Evolutionary conservation across 2,797 vertebrate genomes (phyloP).

Genomic region (Dryobates pubescens): DNA sequence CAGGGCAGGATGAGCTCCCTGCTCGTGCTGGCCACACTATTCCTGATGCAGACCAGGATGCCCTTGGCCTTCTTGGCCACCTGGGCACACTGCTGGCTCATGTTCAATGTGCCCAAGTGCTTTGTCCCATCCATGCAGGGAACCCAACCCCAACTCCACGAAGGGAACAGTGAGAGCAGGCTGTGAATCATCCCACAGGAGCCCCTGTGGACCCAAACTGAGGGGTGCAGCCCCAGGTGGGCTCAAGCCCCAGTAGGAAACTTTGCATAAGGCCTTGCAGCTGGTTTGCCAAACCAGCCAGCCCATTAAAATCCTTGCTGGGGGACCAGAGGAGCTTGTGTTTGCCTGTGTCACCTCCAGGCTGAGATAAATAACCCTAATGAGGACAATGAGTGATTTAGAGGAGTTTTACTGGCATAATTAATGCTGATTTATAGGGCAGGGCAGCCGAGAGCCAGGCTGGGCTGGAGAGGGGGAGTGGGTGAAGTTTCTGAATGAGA

Average conservation of each 20-base stretch:
- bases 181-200: background rate
- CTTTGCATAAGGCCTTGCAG: background rate
- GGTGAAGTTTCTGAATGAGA: constrained; percentile 40
- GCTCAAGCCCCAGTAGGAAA: background rate
- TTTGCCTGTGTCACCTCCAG: constrained; percentile 6
- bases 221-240: background rate
- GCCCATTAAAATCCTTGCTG: background rate
- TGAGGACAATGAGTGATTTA: constrained; percentile 47
- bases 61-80: too few species aligned
- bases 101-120: too few species aligned
- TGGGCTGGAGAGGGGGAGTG: background rate
- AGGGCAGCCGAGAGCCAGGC: background rate
- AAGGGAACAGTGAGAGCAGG: background rate
- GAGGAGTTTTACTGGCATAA: constrained; percentile 29
- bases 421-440: constrained; percentile 37
- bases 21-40: too few species aligned
- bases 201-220: background rate
- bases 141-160: too few species aligned
- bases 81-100: too few species aligned
- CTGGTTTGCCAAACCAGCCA: background rate
- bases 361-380: constrained; percentile 53
- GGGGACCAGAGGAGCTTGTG: background rate
- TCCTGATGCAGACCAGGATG: too few species aligned
- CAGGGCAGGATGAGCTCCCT: too few species aligned
- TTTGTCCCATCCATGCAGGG: background rate